phyloP scores from a whole-genome alignment of 2,888 invertebrate genomes.

The Alloplasta piceator region DNA sequence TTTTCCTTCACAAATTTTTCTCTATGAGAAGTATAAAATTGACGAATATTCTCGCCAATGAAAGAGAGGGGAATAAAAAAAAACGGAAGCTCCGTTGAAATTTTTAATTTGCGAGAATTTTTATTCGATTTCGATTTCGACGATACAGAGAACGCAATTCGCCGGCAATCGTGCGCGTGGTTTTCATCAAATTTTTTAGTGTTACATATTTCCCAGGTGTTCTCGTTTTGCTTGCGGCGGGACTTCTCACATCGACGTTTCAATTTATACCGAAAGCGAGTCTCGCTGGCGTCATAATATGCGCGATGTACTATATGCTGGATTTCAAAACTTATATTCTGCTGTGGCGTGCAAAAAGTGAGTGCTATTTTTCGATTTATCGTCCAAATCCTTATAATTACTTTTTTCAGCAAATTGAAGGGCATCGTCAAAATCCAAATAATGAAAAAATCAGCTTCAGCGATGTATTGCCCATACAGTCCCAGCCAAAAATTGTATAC shows the following conservation, averaged over 20 bases:
- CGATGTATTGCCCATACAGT: too few species aligned
- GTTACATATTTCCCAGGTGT: conserved; percentile 78
- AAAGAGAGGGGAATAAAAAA: too few species aligned
- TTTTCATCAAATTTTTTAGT: conserved; percentile 36
- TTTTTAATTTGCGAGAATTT: not conserved
- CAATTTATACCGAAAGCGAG: conserved; percentile 85
- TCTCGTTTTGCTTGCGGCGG: conserved; percentile 85
- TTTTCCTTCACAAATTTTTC: too few species aligned
- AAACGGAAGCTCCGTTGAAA: too few species aligned
- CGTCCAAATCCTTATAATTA: not conserved
- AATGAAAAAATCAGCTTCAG: not conserved
- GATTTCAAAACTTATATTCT: conserved; percentile 83
- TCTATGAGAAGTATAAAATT: too few species aligned
- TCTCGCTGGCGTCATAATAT: conserved; percentile 86
- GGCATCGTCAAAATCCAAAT: not conserved
- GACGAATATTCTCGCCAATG: too few species aligned
- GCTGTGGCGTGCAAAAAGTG: conserved; percentile 85
- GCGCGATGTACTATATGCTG: conserved; percentile 86
- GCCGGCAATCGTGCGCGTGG: not conserved
- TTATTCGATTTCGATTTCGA: not conserved
- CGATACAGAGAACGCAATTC: not conserved
- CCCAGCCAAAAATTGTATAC: too few species aligned
- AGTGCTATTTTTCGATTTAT: conserved; percentile 63
- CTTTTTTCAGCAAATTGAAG: not conserved
- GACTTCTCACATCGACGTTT: conserved; percentile 85